Conservation (phyloP, 2,113 vertebrate genomes). For the Herpetotheres cachinnans region DNA sequence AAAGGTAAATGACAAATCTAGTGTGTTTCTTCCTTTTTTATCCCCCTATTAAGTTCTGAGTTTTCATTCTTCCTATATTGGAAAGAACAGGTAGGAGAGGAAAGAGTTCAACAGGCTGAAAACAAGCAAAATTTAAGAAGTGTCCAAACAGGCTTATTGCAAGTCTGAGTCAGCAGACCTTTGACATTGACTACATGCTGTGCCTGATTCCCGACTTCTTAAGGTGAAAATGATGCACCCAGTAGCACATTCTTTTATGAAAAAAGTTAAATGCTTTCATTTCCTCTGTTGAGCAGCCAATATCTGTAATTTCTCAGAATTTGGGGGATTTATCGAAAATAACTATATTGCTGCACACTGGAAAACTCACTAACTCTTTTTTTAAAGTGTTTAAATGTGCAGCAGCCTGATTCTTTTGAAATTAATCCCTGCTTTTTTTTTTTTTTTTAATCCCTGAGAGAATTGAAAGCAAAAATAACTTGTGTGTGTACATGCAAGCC, state of each 20-base stretch:
- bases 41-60: background rate
- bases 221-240: background rate
- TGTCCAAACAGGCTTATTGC: background rate
- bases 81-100: background rate
- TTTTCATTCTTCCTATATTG: background rate
- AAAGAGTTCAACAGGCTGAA: background rate
- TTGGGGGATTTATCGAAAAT: background rate
- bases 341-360: background rate
- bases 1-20: background rate
- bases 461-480: background rate
- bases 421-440: background rate
- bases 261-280: background rate
- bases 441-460: too few relatives aligned
- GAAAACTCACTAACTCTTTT: background rate
- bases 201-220: background rate
- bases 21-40: background rate
- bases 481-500: background rate
- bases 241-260: background rate
- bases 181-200: fast-evolving
- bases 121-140: background rate
- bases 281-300: background rate
- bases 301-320: background rate
- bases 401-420: background rate
- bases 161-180: background rate
- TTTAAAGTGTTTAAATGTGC: background rate